phyloP scores from a whole-genome alignment of 2,113 vertebrate genomes.

The Dicerorhinus sumatrensis region DNA sequence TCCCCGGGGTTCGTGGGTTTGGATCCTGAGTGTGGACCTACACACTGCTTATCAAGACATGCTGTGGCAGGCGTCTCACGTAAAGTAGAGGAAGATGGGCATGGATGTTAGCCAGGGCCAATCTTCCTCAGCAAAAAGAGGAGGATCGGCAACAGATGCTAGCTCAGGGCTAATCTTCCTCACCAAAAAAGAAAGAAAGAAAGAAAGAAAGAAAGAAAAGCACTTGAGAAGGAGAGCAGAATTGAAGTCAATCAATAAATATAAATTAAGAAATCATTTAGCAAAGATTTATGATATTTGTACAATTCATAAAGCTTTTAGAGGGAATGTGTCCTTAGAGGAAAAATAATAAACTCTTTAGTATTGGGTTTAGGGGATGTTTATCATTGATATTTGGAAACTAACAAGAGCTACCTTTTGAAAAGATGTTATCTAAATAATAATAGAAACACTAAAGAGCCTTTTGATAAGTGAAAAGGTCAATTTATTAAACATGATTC shows the following conservation, averaged over 20 bases:
- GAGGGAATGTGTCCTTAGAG: neutral
- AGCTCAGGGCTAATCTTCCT: too few relatives aligned
- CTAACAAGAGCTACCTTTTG: neutral
- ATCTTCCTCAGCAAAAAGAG: too few relatives aligned
- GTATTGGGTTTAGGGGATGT: neutral
- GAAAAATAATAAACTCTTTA: neutral
- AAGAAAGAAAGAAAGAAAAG: neutral
- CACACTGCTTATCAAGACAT: too few relatives aligned
- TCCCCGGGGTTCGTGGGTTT: too few relatives aligned
- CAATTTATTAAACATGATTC: neutral
- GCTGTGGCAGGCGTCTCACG: too few relatives aligned
- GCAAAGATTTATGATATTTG: neutral
- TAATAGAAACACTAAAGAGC: neutral
- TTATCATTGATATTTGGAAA: slow-evolving; percentile 31
- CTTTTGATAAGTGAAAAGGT: neutral
- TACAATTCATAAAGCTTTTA: neutral
- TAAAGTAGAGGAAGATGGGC: too few relatives aligned
- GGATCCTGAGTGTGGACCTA: too few relatives aligned
- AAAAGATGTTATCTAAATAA: neutral
- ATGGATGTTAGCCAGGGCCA: too few relatives aligned
- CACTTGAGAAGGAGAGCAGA: neutral
- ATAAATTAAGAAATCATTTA: neutral
- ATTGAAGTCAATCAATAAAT: neutral
- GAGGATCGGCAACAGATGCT: too few relatives aligned
- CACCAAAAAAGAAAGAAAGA: too few relatives aligned